Percentiles rank a stretch among this genome's conserved stretches.
Conservation (phyloP, 1,140 invertebrate species). For the Panulirus ornatus region DNA sequence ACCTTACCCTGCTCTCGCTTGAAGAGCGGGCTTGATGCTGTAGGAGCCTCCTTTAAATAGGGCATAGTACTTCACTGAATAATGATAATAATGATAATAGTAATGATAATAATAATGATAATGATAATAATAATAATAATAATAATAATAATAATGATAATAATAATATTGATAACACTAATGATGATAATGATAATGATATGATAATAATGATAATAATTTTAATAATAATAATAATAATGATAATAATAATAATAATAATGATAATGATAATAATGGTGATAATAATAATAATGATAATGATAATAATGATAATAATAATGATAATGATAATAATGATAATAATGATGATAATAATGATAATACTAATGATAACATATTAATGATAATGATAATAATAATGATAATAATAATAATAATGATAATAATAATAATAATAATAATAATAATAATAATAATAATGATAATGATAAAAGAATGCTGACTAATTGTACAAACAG, state of each 20-base stretch:
- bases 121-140: slow-evolving; percentile 27
- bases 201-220: background rate
- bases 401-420: slow-evolving; percentile 4
- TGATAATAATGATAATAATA: background rate
- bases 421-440: slow-evolving; percentile 21
- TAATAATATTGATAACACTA: background rate
- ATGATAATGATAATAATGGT: background rate
- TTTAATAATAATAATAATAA: background rate
- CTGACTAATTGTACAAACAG: too few species aligned
- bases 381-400: too few species aligned
- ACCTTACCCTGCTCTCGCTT: background rate
- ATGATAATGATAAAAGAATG: background rate
- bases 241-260: slow-evolving; percentile 23
- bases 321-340: slow-evolving; percentile 10
- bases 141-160: background rate
- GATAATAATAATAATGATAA: background rate
- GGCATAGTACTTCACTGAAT: too few species aligned
- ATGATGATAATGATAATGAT: too few species aligned
- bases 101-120: background rate
- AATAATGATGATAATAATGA: too few species aligned
- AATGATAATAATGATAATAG: background rate
- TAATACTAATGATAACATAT: too few species aligned
- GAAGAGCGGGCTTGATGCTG: too few species aligned
- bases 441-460: background rate
- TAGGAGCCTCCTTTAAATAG: too few species aligned